These are phyloP conservation scores for Argentina silus DNA, from an alignment of 2,797 vertebrate genomes.

Conservation along the genomic window DNA sequence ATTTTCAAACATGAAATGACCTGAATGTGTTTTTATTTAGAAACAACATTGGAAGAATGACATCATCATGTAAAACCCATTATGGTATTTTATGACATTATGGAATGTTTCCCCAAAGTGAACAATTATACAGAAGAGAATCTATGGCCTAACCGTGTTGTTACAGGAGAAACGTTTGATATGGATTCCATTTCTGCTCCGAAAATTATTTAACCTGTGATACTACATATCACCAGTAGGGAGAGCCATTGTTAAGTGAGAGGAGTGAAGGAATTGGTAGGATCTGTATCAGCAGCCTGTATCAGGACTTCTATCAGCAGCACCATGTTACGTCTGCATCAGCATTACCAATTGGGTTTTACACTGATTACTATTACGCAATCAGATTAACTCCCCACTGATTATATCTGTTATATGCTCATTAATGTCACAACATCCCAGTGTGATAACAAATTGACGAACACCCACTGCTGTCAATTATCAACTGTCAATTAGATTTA, in stretches of 20 bases:
- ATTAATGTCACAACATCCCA: not conserved
- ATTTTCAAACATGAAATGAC: not conserved
- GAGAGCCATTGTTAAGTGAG: slow-evolving; percentile 9
- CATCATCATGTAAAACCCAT: not conserved
- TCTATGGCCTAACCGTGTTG: too few species aligned
- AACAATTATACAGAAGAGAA: too few species aligned
- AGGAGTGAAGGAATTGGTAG: not conserved
- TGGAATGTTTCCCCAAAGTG: too few species aligned
- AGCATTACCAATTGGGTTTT: not conserved
- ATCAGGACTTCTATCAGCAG: not conserved
- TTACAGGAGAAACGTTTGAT: too few species aligned
- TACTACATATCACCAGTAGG: slow-evolving; percentile 4
- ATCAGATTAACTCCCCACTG: not conserved
- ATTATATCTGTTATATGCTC: not conserved
- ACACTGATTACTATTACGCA: not conserved
- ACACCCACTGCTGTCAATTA: not conserved
- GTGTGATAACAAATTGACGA: not conserved
- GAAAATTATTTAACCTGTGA: not conserved
- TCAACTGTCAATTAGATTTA: not conserved
- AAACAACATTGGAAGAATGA: slow-evolving; percentile 37
- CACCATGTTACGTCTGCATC: not conserved
- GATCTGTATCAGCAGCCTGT: not conserved
- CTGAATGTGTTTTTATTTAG: slow-evolving; percentile 39
- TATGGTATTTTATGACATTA: too few species aligned
- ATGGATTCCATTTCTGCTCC: not conserved